A percentile compares a stretch with the other conserved stretches of the same genome.
Conservation (phyloP, 2,113 vertebrate species). For the Otus sunia region DNA sequence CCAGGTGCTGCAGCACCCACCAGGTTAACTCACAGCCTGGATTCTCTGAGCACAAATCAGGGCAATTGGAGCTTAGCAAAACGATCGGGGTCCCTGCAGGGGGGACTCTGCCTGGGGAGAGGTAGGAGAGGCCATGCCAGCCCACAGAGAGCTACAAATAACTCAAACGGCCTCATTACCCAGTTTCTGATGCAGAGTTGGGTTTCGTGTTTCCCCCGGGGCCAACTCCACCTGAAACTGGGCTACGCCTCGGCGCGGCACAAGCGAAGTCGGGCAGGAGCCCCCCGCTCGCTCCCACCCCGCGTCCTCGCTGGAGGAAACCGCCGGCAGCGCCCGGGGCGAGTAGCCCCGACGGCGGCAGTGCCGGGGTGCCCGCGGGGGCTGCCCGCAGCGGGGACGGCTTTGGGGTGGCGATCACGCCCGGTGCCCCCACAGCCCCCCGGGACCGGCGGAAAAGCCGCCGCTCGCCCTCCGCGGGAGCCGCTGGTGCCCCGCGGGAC, state of each 20-base stretch:
- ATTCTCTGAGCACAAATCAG: constrained; percentile 4
- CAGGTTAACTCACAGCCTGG: not conserved
- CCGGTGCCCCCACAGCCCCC: not conserved
- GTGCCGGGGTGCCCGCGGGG: not conserved
- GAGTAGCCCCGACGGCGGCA: not conserved
- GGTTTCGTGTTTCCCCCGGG: not conserved
- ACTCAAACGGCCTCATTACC: constrained; percentile 56
- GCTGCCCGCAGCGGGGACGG: too few species aligned
- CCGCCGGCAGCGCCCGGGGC: not conserved
- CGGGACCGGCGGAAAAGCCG: not conserved
- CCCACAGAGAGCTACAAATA: constrained; percentile 50
- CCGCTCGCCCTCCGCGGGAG: not conserved
- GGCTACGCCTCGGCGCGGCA: not conserved
- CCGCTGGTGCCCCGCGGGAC: not conserved
- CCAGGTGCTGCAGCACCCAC: not conserved
- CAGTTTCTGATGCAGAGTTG: not conserved
- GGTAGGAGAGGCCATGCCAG: not conserved
- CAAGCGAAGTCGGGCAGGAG: not conserved
- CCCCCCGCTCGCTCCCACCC: fast-evolving
- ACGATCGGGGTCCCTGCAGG: not conserved
- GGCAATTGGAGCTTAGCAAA: not conserved
- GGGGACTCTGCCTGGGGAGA: not conserved
- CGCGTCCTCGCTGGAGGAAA: not conserved
- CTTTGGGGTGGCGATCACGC: fast-evolving
- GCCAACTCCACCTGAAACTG: not conserved